Evolutionary conservation across 2,113 vertebrate species (phyloP), one percentile per base, ranked within the genome.

Genomic region (Aix galericulata): DNA sequence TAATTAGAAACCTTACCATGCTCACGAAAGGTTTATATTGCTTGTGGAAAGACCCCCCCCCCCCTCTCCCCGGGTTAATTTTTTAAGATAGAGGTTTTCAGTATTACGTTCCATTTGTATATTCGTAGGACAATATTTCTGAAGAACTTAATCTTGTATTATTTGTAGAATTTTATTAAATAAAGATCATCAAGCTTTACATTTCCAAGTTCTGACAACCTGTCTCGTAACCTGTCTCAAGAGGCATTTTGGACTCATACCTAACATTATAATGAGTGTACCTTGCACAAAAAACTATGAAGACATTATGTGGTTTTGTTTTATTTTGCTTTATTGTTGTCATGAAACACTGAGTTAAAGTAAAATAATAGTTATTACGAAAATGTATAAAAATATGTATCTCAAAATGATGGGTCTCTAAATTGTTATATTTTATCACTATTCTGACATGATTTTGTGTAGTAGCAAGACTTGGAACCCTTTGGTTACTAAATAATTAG

Each of bases 261-360:
- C 29, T 20, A 29, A 8, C 1, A 0, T 62, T 62, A 25, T 50
- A 59, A 62, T 42, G 11, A 40, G 7, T 8, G 3, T 75, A 29
- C 2, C 6, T 64, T 15, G 32, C 12, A 21, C 2, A 63, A 25
- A 18, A 27, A 86, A 53, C 9, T n/a, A 16, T 2, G 2, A 46
- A 22, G 3, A 22, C 12, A 31, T 32, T 34, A 44, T 3, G 2
- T 56, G 20, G 1, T 0, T 22, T 56, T 42, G 6, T 52, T 68
- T 32, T 36, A 10, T 31, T 36, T 44, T 44, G 8, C 62, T 12
- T 3, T 42, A 5, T 86, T 80, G 13, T 50, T 72, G 22, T 38
- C 27, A 34, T 52, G 63, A 76, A 72, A 16, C 8, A 56, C 21
- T 44, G 11, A 87, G 55, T 17, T 63, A 53, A 64, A 76, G 9